A percentile compares a stretch with the other conserved stretches of the same genome.
phyloP scores from a whole-genome alignment of 2,888 invertebrate genomes.

The Rhorus exstirpatorius region DNA sequence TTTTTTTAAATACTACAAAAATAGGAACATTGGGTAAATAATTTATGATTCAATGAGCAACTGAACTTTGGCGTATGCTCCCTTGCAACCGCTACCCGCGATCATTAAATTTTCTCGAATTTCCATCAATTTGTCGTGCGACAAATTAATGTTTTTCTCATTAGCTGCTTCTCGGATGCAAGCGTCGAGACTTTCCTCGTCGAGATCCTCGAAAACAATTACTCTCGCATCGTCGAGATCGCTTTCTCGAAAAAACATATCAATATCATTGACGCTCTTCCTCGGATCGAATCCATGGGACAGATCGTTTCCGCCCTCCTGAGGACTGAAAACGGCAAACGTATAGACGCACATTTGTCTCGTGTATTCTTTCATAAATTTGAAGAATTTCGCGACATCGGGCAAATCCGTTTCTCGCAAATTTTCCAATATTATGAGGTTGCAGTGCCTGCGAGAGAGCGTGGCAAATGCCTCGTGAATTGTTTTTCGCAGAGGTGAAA shows the following conservation, averaged over 20 bases:
- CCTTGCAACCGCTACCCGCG: slow-evolving; percentile 81
- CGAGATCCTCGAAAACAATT: slow-evolving; percentile 75
- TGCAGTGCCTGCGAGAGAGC: slow-evolving; percentile 76
- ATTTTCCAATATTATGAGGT: slow-evolving; percentile 81
- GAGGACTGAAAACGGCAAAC: slow-evolving; percentile 79
- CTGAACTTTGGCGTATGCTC: slow-evolving; percentile 81
- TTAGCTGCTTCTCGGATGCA: slow-evolving; percentile 79
- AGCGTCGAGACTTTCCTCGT: slow-evolving; percentile 74
- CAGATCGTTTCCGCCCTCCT: slow-evolving; percentile 72
- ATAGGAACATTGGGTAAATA: neutral
- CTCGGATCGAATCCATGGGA: slow-evolving; percentile 71
- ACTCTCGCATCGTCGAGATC: slow-evolving; percentile 69
- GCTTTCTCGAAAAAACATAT: slow-evolving; percentile 64
- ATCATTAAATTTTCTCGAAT: slow-evolving; percentile 75
- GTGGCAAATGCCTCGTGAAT: slow-evolving; percentile 63
- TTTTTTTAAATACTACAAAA: too few species aligned
- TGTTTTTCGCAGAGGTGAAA: slow-evolving; percentile 71
- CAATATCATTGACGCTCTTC: slow-evolving; percentile 70
- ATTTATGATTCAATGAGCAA: slow-evolving; percentile 58
- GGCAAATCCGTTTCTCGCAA: slow-evolving; percentile 75
- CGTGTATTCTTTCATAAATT: slow-evolving; percentile 64
- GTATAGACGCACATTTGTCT: slow-evolving; percentile 74
- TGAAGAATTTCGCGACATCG: slow-evolving; percentile 72
- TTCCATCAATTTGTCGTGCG: slow-evolving; percentile 71
- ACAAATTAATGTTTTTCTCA: slow-evolving; percentile 72